Evolutionary conservation across 2,797 vertebrate species (phyloP).

Genomic region (Rhinichthys osculus): DNA sequence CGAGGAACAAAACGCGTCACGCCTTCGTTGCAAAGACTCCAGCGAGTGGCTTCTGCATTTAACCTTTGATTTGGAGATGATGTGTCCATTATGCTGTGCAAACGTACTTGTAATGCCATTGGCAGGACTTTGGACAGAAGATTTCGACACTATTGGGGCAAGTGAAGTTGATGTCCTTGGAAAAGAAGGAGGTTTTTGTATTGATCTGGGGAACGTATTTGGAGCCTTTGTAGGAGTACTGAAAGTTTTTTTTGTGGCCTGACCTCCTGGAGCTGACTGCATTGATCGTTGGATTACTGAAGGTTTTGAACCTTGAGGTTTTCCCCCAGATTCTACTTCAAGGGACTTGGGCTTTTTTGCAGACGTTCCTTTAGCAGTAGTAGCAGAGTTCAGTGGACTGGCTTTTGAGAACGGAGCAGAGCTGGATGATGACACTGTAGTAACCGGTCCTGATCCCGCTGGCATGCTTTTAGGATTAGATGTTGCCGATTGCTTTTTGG

Average conservation of each 20-base stretch:
- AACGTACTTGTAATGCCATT: conserved; percentile 69
- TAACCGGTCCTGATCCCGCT: conserved; percentile 43
- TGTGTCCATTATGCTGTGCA: conserved; percentile 78
- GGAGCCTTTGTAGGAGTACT: conserved; percentile 65
- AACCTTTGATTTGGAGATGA: conserved; percentile 62
- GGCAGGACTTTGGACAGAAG: conserved; percentile 63
- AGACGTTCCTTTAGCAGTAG: conserved; percentile 56
- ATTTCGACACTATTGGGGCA: conserved; percentile 68
- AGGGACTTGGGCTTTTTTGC: conserved; percentile 55
- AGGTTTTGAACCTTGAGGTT: conserved; percentile 39
- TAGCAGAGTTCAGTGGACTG: conserved; percentile 53
- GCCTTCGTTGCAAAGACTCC: conserved; percentile 87
- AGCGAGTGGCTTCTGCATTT: conserved; percentile 88
- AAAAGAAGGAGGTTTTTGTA: conserved; percentile 74
- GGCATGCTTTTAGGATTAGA: conserved; percentile 62
- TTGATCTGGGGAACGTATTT: conserved; percentile 75
- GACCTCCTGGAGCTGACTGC: conserved; percentile 67
- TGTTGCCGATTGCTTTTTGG: conserved; percentile 56
- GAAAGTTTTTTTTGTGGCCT: conserved; percentile 67
- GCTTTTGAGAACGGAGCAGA: conserved; percentile 61
- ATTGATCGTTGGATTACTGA: conserved; percentile 51
- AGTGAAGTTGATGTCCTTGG: conserved; percentile 75
- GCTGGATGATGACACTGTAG: conserved; percentile 66
- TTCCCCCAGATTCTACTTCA: conserved; percentile 34
- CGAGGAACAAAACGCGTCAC: conserved; percentile 76